phyloP scores from a whole-genome alignment of 2,113 vertebrate species.

The Melanotaenia duboulayi region DNA sequence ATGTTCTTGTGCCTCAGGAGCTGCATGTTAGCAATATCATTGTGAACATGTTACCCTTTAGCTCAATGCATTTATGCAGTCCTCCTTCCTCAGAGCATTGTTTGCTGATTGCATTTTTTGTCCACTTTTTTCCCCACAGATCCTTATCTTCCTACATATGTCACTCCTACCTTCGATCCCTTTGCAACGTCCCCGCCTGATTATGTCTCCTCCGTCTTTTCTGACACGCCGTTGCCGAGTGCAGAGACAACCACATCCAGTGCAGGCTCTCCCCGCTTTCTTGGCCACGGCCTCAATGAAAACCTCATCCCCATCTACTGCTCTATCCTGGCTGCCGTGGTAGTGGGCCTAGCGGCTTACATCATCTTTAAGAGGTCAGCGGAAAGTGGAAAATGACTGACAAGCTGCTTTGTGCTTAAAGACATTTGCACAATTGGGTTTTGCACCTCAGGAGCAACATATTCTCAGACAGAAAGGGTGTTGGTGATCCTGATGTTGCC shows the following conservation, averaged over 20 bases:
- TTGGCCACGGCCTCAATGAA: constrained; percentile 85
- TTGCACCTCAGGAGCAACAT: background rate
- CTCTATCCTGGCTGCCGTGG: constrained; percentile 95
- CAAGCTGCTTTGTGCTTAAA: constrained; percentile 13
- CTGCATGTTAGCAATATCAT: background rate
- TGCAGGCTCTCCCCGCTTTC: constrained; percentile 87
- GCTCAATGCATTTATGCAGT: background rate
- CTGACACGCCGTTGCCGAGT: constrained; percentile 62
- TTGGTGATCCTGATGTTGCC: constrained; percentile 29
- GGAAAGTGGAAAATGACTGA: background rate
- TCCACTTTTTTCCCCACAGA: constrained; percentile 60
- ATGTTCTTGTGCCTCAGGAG: background rate
- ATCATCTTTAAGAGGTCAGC: constrained; percentile 94
- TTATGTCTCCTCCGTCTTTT: constrained; percentile 23
- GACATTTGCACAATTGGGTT: constrained; percentile 23
- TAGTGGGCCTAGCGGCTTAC: constrained; percentile 94
- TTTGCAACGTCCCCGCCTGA: constrained; percentile 65
- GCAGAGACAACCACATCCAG: constrained; percentile 84
- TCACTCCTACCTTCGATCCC: constrained; percentile 22
- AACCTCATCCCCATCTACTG: constrained; percentile 98
- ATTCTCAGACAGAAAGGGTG: constrained; percentile 20
- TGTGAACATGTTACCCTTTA: background rate
- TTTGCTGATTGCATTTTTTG: background rate
- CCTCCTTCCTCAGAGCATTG: background rate
- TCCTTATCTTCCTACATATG: constrained; percentile 64